phyloP scores from a whole-genome alignment of 2,797 vertebrate species.

The Pipistrellus nathusii region DNA sequence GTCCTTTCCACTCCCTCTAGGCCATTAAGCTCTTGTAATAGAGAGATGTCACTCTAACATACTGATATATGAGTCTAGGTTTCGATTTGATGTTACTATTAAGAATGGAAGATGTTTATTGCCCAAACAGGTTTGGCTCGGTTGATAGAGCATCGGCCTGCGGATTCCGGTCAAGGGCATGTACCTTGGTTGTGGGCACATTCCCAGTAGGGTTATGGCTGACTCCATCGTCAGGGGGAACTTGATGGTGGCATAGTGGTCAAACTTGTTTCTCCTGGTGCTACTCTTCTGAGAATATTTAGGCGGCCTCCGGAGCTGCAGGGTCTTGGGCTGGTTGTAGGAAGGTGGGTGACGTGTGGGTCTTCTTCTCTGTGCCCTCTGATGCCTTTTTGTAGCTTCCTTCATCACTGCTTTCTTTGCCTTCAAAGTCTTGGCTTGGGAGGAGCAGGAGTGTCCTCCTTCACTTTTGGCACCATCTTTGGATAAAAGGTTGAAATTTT shows the following conservation, averaged over 20 bases:
- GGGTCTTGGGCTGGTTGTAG: not conserved
- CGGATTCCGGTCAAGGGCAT: no score
- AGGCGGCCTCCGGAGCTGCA: not conserved
- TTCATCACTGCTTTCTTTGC: not conserved
- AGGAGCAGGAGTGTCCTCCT: not conserved
- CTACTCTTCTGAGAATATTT: not conserved
- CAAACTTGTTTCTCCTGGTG: not conserved
- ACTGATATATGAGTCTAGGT: not conserved
- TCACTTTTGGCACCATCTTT: not conserved
- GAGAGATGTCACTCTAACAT: not conserved
- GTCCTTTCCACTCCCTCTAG: not conserved
- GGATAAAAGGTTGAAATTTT: not conserved
- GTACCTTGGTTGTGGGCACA: no score
- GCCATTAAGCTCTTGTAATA: not conserved
- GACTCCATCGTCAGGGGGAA: not conserved
- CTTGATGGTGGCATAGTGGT: not conserved
- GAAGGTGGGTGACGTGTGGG: not conserved
- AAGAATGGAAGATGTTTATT: conserved; percentile 40
- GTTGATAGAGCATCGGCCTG: no score
- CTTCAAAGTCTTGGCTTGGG: not conserved
- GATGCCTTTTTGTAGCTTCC: not conserved
- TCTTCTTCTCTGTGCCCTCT: not conserved
- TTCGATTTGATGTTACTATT: conserved; percentile 46
- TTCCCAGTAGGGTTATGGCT: not conserved
- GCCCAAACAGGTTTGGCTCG: no score